A percentile compares a stretch with the other conserved stretches of the same genome.
These are phyloP conservation scores for Plumapathes pennacea DNA, from an alignment of 92 coral and sea anemone genomes.

Conservation along the genomic window DNA sequence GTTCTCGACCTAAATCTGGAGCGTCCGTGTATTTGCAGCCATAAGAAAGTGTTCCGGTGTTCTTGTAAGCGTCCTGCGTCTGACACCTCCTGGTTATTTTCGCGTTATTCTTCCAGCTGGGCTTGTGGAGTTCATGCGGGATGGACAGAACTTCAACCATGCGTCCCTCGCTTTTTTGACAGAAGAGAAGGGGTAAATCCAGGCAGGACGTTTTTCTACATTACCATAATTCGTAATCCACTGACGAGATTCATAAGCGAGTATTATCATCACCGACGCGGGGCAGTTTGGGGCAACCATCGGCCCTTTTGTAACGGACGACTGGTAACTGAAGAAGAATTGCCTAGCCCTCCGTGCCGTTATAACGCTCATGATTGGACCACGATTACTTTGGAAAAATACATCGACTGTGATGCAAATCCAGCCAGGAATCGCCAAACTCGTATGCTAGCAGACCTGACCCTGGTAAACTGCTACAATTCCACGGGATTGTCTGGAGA, in stretches of 20 bases:
- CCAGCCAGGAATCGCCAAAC: conserved; percentile 88
- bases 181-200: conserved; percentile 45
- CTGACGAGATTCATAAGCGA: conserved; percentile 84
- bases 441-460: conserved; percentile 85
- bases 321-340: conserved; percentile 56
- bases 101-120: conserved; percentile 93
- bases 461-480: conserved; percentile 77
- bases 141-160: conserved; percentile 79
- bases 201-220: conserved; percentile 64
- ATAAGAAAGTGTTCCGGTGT: conserved; percentile 35
- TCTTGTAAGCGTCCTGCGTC: conserved; percentile 77
- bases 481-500: conserved; percentile 41
- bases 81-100: conserved; percentile 73
- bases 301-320: conserved; percentile 69
- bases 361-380: conserved; percentile 76
- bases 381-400: conserved; percentile 55
- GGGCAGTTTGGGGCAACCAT: conserved; percentile 83
- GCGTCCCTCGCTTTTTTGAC: conserved; percentile 68
- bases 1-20: conserved; percentile 43
- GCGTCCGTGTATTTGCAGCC: conserved; percentile 61
- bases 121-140: conserved; percentile 94
- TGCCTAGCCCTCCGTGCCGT: conserved; percentile 74
- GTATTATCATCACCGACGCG: conserved; percentile 82
- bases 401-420: conserved; percentile 72
- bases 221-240: conserved; percentile 85